phyloP scores from a whole-genome alignment of 2,888 invertebrate species.

The Cephus nigrinus region DNA sequence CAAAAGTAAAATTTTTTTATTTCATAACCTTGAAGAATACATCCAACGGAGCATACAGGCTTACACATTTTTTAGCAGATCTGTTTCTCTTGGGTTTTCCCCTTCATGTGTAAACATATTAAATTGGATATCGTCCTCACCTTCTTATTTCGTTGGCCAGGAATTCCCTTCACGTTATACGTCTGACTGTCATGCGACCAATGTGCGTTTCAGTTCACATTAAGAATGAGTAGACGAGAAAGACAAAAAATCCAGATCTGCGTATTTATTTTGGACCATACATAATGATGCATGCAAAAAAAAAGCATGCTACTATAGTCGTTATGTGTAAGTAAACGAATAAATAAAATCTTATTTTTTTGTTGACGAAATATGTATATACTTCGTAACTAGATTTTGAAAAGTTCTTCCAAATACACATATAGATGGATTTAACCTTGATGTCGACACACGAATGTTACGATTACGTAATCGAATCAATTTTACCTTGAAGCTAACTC shows the following conservation, averaged over 20 bases:
- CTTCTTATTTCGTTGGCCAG: not conserved
- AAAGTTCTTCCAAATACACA: not conserved
- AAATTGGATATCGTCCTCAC: not conserved
- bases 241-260: not conserved
- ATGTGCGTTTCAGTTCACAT: not conserved
- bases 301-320: not conserved
- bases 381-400: not conserved
- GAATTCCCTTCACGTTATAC: not conserved
- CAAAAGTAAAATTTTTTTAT: not conserved
- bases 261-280: not conserved
- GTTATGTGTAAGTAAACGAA: not conserved
- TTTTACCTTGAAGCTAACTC: not conserved
- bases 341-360: not conserved
- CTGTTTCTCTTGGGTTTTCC: not conserved
- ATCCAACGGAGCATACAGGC: not conserved
- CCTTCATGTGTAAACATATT: not conserved
- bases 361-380: not conserved
- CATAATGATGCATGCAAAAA: not conserved
- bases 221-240: not conserved
- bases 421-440: not conserved
- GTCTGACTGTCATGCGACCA: not conserved
- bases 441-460: not conserved
- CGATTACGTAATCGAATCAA: not conserved
- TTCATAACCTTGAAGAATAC: not conserved
- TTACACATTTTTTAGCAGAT: not conserved